phyloP scores from a whole-genome alignment of 2,113 vertebrate species.

The Gambusia affinis region DNA sequence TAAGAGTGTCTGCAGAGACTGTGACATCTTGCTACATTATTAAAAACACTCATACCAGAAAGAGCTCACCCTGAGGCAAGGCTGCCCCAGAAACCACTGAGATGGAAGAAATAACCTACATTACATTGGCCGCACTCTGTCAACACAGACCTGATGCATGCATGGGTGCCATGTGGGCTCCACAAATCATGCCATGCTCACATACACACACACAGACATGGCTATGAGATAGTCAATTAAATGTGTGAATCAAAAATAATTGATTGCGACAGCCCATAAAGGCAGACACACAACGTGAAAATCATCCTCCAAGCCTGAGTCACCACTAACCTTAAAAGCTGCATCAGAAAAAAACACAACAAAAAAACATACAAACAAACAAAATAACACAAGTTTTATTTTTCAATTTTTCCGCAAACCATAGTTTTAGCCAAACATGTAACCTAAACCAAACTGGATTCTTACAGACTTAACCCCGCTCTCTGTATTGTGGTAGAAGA shows the following conservation, averaged over 20 bases:
- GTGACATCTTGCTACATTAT: constrained; percentile 64
- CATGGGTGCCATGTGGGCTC: constrained; percentile 11
- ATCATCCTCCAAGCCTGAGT: background rate
- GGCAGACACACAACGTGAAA: constrained; percentile 10
- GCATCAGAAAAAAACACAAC: background rate
- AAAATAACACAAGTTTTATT: background rate
- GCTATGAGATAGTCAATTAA: constrained; percentile 16
- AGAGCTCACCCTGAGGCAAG: constrained; percentile 49
- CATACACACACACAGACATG: constrained; percentile 22
- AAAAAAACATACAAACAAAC: too few relatives aligned
- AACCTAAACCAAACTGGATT: too few relatives aligned
- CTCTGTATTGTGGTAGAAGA: background rate
- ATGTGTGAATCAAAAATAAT: constrained; percentile 18
- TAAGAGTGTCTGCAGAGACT: constrained; percentile 16
- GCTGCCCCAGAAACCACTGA: constrained; percentile 75
- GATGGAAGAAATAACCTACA: constrained; percentile 79
- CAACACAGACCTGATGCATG: constrained; percentile 9
- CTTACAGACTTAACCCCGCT: too few relatives aligned
- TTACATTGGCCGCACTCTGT: constrained; percentile 46
- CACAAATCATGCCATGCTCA: constrained; percentile 9
- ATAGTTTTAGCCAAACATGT: too few relatives aligned
- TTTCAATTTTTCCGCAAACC: too few relatives aligned
- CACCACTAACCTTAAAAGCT: background rate
- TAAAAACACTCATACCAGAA: constrained; percentile 46
- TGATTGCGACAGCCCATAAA: constrained; percentile 18